Evolutionary conservation across 2,888 invertebrate species (phyloP).

Genomic region (Sphaerophoria taeniata): DNA sequence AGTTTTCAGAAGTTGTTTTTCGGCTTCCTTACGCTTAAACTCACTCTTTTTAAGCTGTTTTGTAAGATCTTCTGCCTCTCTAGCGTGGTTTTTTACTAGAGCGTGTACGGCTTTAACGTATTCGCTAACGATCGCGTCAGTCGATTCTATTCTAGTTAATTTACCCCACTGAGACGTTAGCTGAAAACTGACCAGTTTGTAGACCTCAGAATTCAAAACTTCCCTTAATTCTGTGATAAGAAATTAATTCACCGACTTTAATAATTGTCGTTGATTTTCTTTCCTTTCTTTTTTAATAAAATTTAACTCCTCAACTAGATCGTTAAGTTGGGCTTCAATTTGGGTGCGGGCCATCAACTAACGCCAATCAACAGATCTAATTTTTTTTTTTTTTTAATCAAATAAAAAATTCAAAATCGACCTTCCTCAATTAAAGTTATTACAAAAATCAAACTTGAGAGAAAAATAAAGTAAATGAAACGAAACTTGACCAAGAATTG

Average conservation of each 20-base stretch:
- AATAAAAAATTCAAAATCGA: no score
- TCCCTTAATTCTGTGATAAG: not conserved
- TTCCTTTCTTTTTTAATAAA: slow-evolving; percentile 3
- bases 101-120: slow-evolving; percentile 3
- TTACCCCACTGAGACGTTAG: not conserved
- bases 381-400: not conserved
- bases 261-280: slow-evolving; percentile 11
- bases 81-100: not conserved
- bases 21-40: no score
- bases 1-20: no score
- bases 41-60: not conserved
- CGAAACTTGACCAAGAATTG: no score
- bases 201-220: slow-evolving; percentile 11
- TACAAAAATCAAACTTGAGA: no score
- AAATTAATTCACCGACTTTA: not conserved
- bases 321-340: not conserved
- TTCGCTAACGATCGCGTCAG: slow-evolving; percentile 5
- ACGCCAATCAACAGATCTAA: no score
- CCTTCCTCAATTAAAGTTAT: no score
- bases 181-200: no score
- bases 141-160: not conserved
- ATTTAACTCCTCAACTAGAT: slow-evolving; percentile 1
- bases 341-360: not conserved
- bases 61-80: not conserved
- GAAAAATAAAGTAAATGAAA: no score